Conservation (phyloP, 2,888 invertebrate species). For the Zelleria hepariella region DNA sequence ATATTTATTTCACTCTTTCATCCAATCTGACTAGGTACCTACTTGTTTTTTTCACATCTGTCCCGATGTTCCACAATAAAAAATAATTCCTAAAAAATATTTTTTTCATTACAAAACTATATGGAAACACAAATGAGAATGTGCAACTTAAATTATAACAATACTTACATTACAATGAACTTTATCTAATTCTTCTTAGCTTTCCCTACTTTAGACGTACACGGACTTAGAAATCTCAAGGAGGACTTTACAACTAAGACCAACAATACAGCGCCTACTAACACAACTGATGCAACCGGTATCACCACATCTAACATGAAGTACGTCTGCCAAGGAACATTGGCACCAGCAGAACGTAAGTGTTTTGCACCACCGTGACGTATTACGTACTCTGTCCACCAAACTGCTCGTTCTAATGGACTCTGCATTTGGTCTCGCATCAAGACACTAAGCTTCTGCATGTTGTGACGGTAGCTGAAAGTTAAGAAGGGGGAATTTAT, state of each 20-base stretch:
- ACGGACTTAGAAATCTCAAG: neutral
- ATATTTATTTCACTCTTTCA: too few relatives aligned
- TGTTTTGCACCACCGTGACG: slow-evolving; percentile 29
- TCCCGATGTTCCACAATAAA: too few relatives aligned
- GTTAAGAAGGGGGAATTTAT: neutral
- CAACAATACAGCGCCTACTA: neutral
- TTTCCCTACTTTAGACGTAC: neutral
- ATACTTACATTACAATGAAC: neutral
- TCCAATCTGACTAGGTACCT: too few relatives aligned
- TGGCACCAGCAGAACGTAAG: slow-evolving; percentile 25
- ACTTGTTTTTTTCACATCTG: too few relatives aligned
- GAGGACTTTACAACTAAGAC: neutral
- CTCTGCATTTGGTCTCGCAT: slow-evolving; percentile 25
- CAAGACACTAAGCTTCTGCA: slow-evolving; percentile 12
- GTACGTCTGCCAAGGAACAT: slow-evolving; percentile 27
- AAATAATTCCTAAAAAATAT: too few relatives aligned
- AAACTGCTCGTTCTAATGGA: slow-evolving; percentile 25
- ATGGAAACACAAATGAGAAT: neutral
- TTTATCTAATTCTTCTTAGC: neutral
- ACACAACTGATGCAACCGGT: neutral
- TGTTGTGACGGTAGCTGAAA: neutral
- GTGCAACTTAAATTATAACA: neutral
- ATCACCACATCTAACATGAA: slow-evolving; percentile 24
- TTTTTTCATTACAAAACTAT: too few relatives aligned
- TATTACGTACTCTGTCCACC: slow-evolving; percentile 35